Conservation (phyloP, 2,113 vertebrate species). For the Amazona guildingii region DNA sequence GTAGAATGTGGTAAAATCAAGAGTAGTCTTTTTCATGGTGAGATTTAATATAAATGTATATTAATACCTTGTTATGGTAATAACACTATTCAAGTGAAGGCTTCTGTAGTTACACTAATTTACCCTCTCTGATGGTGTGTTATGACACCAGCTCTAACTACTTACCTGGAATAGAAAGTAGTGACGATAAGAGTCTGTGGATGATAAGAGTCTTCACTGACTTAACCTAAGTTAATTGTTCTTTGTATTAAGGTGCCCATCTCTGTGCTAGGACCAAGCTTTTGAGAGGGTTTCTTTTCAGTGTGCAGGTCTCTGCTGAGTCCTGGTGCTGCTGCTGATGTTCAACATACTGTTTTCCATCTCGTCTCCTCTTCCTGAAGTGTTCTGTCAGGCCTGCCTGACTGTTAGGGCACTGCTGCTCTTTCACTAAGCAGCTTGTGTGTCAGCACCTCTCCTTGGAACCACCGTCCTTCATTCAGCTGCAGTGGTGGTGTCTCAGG, state of each 20-base stretch:
- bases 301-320: neutral
- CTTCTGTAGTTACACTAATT: conserved; percentile 42
- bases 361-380: neutral
- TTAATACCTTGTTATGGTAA: neutral
- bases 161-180: neutral
- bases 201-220: neutral
- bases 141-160: neutral
- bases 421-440: neutral
- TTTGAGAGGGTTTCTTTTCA: neutral
- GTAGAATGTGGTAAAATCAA: neutral
- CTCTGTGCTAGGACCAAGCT: neutral
- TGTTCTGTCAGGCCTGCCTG: neutral
- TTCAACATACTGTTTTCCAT: neutral
- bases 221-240: neutral
- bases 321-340: neutral
- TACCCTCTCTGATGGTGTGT: conserved; percentile 33
- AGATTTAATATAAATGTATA: neutral
- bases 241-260: neutral
- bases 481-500: neutral
- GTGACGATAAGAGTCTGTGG: neutral
- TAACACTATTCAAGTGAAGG: conserved; percentile 30
- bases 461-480: no score
- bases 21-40: neutral
- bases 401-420: neutral
- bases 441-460: neutral